Conservation (phyloP, 2,888 invertebrate genomes). For the Melinopterus prodromus region DNA sequence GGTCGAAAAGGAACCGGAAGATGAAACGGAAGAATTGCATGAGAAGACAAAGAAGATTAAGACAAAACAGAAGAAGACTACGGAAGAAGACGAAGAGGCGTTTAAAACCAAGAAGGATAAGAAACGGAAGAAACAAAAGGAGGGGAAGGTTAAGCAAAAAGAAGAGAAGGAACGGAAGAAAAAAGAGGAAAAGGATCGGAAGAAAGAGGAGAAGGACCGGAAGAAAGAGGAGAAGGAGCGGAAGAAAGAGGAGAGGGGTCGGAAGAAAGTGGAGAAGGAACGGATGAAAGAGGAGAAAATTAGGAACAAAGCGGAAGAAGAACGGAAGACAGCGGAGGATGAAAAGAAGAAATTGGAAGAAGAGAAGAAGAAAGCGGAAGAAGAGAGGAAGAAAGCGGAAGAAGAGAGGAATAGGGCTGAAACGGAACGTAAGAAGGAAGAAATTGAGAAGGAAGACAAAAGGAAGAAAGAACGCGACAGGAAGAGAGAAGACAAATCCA, state of each 20-base stretch:
- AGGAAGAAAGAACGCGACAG: constrained; percentile 23
- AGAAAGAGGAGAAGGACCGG: constrained; percentile 27
- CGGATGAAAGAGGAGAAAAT: constrained; percentile 31
- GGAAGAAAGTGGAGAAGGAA: constrained; percentile 21
- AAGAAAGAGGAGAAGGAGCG: constrained; percentile 32
- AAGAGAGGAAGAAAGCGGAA: constrained; percentile 19
- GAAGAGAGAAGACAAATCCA: constrained; percentile 27
- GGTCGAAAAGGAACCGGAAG: constrained; percentile 26
- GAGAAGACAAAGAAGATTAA: constrained; percentile 22
- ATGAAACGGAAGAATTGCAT: constrained; percentile 28
- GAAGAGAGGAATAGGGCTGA: constrained; percentile 29
- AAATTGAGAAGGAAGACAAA: constrained; percentile 24
- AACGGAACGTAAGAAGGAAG: constrained; percentile 17
- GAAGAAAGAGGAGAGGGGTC: constrained; percentile 28
- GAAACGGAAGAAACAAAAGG: constrained; percentile 32
- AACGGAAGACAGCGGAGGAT: constrained; percentile 18
- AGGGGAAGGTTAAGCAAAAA: constrained; percentile 33
- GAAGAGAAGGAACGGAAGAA: constrained; percentile 33
- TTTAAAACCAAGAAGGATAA: constrained; percentile 28
- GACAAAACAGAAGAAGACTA: constrained; percentile 28
- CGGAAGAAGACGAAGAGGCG: constrained; percentile 19
- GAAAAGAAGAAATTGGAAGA: constrained; percentile 31
- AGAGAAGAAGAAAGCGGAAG: constrained; percentile 28
- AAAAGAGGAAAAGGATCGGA: constrained; percentile 18
- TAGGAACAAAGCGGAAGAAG: constrained; percentile 29